These are phyloP conservation scores for Andrena bucephala DNA, from an alignment of 2,888 invertebrate genomes.

Conservation along the genomic window DNA sequence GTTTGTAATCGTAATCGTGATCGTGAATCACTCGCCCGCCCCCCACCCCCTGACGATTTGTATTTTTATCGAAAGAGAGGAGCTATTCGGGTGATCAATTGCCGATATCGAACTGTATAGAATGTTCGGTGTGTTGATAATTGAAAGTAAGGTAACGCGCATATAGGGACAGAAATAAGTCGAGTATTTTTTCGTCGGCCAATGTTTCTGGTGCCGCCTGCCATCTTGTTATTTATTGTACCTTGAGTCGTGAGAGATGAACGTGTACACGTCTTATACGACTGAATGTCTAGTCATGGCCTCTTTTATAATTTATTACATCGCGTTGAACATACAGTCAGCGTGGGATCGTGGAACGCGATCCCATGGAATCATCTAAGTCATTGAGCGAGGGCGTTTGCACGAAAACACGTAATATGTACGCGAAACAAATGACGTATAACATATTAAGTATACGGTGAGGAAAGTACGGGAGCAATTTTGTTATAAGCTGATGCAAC, in stretches of 20 bases:
- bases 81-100: conserved; percentile 44
- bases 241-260: conserved; percentile 77
- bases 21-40: conserved; percentile 72
- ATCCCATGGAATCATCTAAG: conserved; percentile 39
- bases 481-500: conserved; percentile 52
- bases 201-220: conserved; percentile 82
- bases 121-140: conserved; percentile 66
- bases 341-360: conserved; percentile 12
- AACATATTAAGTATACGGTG: conserved; percentile 9
- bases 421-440: conserved; percentile 18
- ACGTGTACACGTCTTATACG: conserved; percentile 72
- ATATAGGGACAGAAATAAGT: conserved; percentile 40
- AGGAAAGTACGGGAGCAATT: conserved; percentile 37
- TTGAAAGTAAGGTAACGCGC: conserved; percentile 76
- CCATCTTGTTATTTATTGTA: conserved; percentile 84
- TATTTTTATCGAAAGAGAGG: conserved; percentile 52
- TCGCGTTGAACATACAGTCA: conserved; percentile 64
- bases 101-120: conserved; percentile 20
- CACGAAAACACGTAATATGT: conserved; percentile 5
- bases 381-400: conserved; percentile 31
- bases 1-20: conserved; percentile 80
- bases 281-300: conserved; percentile 85
- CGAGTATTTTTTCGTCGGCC: conserved; percentile 82
- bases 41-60: conserved; percentile 9
- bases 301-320: conserved; percentile 82